Evolutionary conservation across 2,797 vertebrate species (phyloP).

Genomic region (Otolemur crassicaudatus): DNA sequence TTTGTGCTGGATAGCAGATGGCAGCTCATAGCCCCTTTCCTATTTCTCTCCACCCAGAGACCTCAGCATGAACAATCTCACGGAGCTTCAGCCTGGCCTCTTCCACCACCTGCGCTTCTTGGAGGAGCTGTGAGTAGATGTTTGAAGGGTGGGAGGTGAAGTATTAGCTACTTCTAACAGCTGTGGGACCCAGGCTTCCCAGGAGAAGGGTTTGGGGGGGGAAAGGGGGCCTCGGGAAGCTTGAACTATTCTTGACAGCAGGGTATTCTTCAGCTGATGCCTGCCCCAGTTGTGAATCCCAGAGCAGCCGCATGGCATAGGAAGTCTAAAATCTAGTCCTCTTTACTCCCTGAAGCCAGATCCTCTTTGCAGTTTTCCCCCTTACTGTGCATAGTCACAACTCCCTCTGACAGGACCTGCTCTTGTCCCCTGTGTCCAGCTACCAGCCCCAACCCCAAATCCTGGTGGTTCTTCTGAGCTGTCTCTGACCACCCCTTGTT

Average conservation of each 20-base stretch:
- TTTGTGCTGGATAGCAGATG: neutral
- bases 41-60: constrained; percentile 89
- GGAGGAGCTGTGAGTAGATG: constrained; percentile 95
- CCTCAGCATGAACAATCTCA: constrained; percentile 99
- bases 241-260: neutral
- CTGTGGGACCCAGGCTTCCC: neutral
- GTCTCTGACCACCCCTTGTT: accelerated
- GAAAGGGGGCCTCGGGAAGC: neutral
- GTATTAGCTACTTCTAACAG: accelerated
- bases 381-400: accelerated
- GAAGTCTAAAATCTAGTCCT: neutral
- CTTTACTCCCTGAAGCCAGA: accelerated
- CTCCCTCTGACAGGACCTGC: neutral
- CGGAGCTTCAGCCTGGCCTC: constrained; percentile 90
- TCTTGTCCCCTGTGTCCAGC: neutral
- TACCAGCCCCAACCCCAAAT: neutral
- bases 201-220: accelerated
- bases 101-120: constrained; percentile 94
- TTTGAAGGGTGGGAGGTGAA: accelerated
- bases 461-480: neutral
- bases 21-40: constrained; percentile 53
- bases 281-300: too few relatives aligned
- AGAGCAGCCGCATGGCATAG: accelerated
- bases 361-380: neutral
- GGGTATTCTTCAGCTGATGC: neutral